These are phyloP conservation scores for Oryzaephilus surinamensis DNA, from an alignment of 1,140 invertebrate genomes.

Conservation along the genomic window DNA sequence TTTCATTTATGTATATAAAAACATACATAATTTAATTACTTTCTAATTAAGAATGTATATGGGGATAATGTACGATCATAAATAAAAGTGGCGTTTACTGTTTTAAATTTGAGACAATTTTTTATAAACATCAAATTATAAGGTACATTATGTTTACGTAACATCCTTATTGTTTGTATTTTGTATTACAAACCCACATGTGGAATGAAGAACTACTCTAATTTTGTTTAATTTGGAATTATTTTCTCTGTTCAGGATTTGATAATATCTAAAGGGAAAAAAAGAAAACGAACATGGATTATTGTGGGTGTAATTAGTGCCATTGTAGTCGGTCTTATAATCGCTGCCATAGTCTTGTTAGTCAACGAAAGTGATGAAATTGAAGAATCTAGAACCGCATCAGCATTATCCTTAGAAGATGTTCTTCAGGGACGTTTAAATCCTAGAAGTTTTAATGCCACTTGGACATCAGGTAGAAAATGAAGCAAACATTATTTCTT, in stretches of 20 bases:
- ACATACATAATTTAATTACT: too few relatives aligned
- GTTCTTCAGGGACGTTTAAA: slow-evolving; percentile 37
- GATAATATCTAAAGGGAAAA: slow-evolving; percentile 31
- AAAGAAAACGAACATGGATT: slow-evolving; percentile 32
- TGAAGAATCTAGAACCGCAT: slow-evolving; percentile 6
- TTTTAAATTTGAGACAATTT: too few relatives aligned
- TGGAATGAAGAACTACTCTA: too few relatives aligned
- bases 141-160: too few relatives aligned
- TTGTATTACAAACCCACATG: too few relatives aligned
- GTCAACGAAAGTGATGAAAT: slow-evolving; percentile 11
- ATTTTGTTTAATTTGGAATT: too few relatives aligned
- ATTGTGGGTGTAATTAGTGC: slow-evolving; percentile 23
- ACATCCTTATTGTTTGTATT: too few relatives aligned
- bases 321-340: slow-evolving; percentile 24
- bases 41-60: too few relatives aligned
- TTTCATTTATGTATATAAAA: too few relatives aligned
- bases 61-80: too few relatives aligned
- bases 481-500: not conserved
- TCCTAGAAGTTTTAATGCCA: slow-evolving; percentile 41
- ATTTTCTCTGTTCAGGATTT: slow-evolving; percentile 33
- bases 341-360: slow-evolving; percentile 27
- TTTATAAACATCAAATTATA: too few relatives aligned
- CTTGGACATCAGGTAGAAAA: slow-evolving; percentile 42
- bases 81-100: too few relatives aligned
- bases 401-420: slow-evolving; percentile 36